phyloP scores from a whole-genome alignment of 2,797 vertebrate genomes.

The Cyprinella venusta region DNA sequence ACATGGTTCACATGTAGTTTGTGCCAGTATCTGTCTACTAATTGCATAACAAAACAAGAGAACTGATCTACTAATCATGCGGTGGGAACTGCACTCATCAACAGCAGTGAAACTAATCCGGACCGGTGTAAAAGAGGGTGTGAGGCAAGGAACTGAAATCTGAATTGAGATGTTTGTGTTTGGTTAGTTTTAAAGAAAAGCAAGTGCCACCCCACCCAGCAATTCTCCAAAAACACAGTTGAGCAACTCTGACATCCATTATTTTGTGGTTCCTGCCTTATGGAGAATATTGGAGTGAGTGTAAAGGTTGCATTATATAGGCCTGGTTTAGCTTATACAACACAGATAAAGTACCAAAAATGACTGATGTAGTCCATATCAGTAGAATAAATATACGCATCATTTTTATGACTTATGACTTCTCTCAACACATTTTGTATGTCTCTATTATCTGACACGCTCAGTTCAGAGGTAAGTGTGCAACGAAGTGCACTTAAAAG shows the following conservation, averaged over 20 bases:
- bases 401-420: neutral
- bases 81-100: neutral
- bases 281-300: neutral
- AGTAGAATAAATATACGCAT: neutral
- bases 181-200: conserved; percentile 13
- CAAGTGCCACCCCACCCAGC: conserved; percentile 11
- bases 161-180: neutral
- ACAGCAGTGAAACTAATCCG: conserved; percentile 36
- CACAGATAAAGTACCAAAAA: conserved; percentile 1
- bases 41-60: conserved; percentile 30
- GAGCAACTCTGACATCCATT: neutral
- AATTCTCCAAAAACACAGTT: neutral
- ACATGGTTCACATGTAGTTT: neutral
- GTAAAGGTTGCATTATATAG: neutral
- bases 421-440: neutral
- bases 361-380: neutral
- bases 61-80: neutral
- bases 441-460: neutral
- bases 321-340: conserved; percentile 3
- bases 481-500: neutral
- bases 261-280: neutral
- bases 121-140: conserved; percentile 19
- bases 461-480: neutral
- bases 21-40: conserved; percentile 14
- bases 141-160: conserved; percentile 10